Percentiles rank a stretch among this genome's conserved stretches.
Evolutionary conservation across 2,888 invertebrate genomes (phyloP).

Genomic region (Plutella xylostella): DNA sequence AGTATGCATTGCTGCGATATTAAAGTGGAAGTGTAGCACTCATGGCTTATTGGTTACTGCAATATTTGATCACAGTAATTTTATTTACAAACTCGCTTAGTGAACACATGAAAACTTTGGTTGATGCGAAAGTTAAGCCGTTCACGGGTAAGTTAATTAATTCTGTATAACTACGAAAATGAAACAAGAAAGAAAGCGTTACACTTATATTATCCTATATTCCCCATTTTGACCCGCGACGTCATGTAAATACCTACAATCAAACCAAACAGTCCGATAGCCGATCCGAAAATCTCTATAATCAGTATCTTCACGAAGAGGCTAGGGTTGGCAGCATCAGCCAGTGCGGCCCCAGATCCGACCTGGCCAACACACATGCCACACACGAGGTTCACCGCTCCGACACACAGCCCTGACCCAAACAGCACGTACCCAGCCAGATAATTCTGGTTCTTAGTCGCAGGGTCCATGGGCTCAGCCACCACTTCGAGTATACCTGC

Average conservation of each 20-base stretch:
- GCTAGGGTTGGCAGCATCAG: slow-evolving; percentile 93
- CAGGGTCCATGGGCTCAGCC: slow-evolving; percentile 23
- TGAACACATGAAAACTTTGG: too few species aligned
- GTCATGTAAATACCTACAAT: slow-evolving; percentile 92
- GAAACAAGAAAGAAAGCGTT: too few species aligned
- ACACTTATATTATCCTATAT: background rate
- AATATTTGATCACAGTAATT: too few species aligned
- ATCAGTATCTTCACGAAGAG: slow-evolving; percentile 94
- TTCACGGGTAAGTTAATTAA: too few species aligned
- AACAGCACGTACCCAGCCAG: slow-evolving; percentile 87
- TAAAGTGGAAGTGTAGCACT: too few species aligned
- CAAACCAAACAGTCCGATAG: slow-evolving; percentile 93
- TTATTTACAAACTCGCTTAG: too few species aligned
- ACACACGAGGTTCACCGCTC: slow-evolving; percentile 90
- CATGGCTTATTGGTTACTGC: too few species aligned
- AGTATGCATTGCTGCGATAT: too few species aligned
- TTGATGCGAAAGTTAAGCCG: too few species aligned
- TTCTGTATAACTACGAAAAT: too few species aligned
- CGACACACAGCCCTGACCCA: slow-evolving; percentile 90
- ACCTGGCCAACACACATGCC: slow-evolving; percentile 89
- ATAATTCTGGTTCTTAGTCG: slow-evolving; percentile 69
- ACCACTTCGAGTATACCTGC: slow-evolving; percentile 74
- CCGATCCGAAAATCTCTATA: slow-evolving; percentile 95
- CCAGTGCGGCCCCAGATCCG: slow-evolving; percentile 94
- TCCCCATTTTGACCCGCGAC: slow-evolving; percentile 72